Conservation (phyloP, 2,797 vertebrate genomes). For the Capromys pilorides region DNA sequence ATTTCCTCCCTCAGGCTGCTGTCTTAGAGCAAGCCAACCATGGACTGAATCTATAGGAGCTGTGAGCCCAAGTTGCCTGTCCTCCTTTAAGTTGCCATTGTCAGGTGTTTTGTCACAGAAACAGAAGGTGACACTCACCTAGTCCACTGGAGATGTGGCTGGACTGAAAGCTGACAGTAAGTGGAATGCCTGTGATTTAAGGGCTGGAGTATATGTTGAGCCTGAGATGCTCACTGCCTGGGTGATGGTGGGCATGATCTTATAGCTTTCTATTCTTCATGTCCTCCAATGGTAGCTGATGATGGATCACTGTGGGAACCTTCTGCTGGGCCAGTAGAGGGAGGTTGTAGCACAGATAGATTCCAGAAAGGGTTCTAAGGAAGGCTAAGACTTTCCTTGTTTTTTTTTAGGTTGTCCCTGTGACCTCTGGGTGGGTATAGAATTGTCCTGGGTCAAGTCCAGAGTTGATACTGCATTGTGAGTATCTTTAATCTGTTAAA, state of each 20-base stretch:
- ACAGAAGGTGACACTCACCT: not conserved
- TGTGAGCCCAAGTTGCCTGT: not conserved
- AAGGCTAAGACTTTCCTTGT: not conserved
- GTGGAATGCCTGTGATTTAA: not conserved
- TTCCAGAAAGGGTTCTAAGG: not conserved
- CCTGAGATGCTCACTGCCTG: not conserved
- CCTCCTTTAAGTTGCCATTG: not conserved
- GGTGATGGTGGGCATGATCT: not conserved
- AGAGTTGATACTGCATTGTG: not conserved
- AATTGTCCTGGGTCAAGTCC: not conserved
- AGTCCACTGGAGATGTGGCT: not conserved
- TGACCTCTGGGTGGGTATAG: not conserved
- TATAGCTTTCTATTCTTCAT: not conserved
- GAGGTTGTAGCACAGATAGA: not conserved
- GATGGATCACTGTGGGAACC: not conserved
- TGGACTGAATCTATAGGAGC: not conserved
- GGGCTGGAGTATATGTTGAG: not conserved
- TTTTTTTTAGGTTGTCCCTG: not conserved
- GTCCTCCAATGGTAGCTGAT: not conserved
- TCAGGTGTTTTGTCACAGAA: not conserved
- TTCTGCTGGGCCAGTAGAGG: not conserved
- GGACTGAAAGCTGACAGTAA: not conserved
- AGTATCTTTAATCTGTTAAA: not conserved
- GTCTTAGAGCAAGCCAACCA: not conserved
- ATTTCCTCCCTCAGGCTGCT: not conserved